Evolutionary conservation across 2,888 invertebrate genomes (phyloP).

Genomic region (Temnothorax unifasciatus): DNA sequence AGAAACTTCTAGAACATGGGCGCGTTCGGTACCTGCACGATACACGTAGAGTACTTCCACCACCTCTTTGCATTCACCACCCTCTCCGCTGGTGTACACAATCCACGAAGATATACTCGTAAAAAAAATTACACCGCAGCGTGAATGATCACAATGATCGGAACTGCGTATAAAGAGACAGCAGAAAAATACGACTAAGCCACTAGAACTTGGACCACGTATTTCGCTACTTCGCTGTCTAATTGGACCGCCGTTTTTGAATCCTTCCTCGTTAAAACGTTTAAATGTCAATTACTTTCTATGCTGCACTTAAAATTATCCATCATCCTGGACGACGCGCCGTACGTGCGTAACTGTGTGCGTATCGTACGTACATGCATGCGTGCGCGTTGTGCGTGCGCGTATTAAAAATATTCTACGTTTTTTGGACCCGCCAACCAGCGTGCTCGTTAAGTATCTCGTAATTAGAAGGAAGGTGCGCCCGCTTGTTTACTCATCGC

Average conservation of each 20-base stretch:
- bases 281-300: conserved; percentile 36
- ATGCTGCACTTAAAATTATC: conserved; percentile 46
- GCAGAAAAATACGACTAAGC: conserved; percentile 25
- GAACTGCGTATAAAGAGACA: not conserved
- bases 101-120: conserved; percentile 13
- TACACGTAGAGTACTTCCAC: conserved; percentile 28
- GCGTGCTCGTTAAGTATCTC: conserved; percentile 79
- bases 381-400: conserved; percentile 42
- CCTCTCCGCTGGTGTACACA: not conserved
- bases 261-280: conserved; percentile 5
- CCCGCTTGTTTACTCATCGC: conserved; percentile 52
- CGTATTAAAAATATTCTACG: conserved; percentile 84
- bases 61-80: conserved; percentile 9
- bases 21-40: conserved; percentile 45
- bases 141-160: conserved; percentile 1
- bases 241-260: conserved; percentile 46
- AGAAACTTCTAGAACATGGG: conserved; percentile 54
- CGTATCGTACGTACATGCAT: conserved; percentile 30
- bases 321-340: conserved; percentile 18
- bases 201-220: conserved; percentile 46
- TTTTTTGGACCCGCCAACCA: conserved; percentile 86
- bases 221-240: conserved; percentile 32
- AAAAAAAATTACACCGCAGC: conserved; percentile 19
- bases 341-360: conserved; percentile 15
- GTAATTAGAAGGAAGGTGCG: conserved; percentile 69